Base-by-base conservation (phyloP, 23 tunicate genomes). In the Halocynthia aurantium region DNA sequence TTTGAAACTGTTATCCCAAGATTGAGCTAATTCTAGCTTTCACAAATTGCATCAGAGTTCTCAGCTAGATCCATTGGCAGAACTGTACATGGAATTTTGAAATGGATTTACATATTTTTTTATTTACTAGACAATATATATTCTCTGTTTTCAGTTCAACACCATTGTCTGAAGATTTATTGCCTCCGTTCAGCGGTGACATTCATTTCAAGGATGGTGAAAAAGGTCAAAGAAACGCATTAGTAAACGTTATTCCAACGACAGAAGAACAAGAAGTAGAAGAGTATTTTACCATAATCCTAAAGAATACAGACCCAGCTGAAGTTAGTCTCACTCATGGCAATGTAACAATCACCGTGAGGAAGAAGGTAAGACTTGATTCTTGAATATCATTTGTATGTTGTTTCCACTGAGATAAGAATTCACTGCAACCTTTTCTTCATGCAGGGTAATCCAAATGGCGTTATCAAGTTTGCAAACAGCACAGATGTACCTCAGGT, bases 401-500 rank as follows among this genome's bases (percentile, higher is more conserved):
- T 58, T 17, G 15, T 15, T 17, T 58, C 64, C n/a, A n/a, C n/a
- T 58, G 64, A 13, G n/a, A 2, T 58, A n/a, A 58, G 15, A 58
- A n/a, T 58, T 15, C 15, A n/a, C n/a, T 58, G 2, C 4, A 58
- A 1, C 15, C n/a, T 13, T 58, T 58, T 58, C 64, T 58, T 17
- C 15, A 58, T 67, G 7, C 68, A 85, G 90, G 90, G 90, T 8
- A 83, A 85, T 61, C 90, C 90, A 0, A 85, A 85, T 55, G 90
- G 90, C 51, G 67, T 85, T 11, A 52, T 85, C 8, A 53, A 55
- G 52, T 85, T 85, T 61, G 77, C 77, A 13, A 50, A 71, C 10
- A 71, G 71, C 15, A 20, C 57, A 61, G 78, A 31, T 31, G 44
- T 31, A 31, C 44, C 44, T 31, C 44, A 31, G 4, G 44, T 31